Conservation (phyloP, 2,888 invertebrate species). For the Tromatobia lineatoria region DNA sequence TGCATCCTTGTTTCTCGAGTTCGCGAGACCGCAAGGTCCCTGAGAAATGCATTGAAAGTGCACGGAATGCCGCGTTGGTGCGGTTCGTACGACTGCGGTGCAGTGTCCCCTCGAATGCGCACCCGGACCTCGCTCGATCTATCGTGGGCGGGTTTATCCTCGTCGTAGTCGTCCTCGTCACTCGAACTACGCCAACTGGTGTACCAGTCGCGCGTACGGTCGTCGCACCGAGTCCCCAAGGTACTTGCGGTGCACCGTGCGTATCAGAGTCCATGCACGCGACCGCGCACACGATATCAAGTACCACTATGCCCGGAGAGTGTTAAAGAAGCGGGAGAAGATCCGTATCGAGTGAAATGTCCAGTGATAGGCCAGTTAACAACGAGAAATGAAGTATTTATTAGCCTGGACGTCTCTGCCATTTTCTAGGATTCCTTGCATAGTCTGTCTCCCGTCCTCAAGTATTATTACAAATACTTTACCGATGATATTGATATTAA, state of each 20-base stretch:
- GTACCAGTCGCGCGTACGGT: constrained; percentile 38
- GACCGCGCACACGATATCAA: constrained; percentile 66
- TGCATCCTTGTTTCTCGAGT: constrained; percentile 62
- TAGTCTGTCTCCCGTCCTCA: too few relatives aligned
- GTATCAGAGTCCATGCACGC: constrained; percentile 69
- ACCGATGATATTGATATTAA: too few relatives aligned
- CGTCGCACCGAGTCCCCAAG: constrained; percentile 46
- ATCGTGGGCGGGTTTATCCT: constrained; percentile 39
- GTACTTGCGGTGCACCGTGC: constrained; percentile 79
- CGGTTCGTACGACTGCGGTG: constrained; percentile 61
- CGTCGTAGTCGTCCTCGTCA: constrained; percentile 46
- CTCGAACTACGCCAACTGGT: constrained; percentile 35
- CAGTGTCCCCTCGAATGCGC: constrained; percentile 70
- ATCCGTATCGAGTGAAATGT: not conserved
- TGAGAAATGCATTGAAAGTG: constrained; percentile 83
- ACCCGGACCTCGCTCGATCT: constrained; percentile 65
- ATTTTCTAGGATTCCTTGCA: not conserved
- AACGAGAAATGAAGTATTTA: not conserved
- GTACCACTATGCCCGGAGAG: constrained; percentile 49
- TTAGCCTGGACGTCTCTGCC: not conserved
- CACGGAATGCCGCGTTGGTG: constrained; percentile 81
- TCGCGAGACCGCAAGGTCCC: constrained; percentile 76
- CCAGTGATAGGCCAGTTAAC: not conserved
- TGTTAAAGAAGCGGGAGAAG: constrained; percentile 47
- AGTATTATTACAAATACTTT: too few relatives aligned